These are phyloP conservation scores for Galerucella pusilla DNA, from an alignment of 2,888 invertebrate genomes.

Conservation along the genomic window DNA sequence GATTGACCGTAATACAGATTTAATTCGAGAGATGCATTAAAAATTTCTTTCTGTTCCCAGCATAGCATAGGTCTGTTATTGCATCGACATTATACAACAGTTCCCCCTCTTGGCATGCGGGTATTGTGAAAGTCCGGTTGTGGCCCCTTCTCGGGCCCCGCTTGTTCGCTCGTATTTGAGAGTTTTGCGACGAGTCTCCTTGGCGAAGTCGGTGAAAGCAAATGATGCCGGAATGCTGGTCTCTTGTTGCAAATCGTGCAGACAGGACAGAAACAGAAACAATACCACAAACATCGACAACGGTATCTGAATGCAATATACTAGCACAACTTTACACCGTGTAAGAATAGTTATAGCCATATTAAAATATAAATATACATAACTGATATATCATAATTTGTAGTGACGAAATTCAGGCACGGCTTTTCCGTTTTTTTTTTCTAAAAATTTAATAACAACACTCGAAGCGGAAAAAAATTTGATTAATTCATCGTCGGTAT, in stretches of 20 bases:
- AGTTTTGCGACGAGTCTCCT: conserved; percentile 62
- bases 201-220: conserved; percentile 65
- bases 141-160: conserved; percentile 63
- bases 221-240: conserved; percentile 58
- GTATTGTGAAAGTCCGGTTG: conserved; percentile 65
- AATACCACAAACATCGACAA: conserved; percentile 27
- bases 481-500: conserved; percentile 44
- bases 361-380: conserved; percentile 54
- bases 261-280: conserved; percentile 8
- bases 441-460: conserved; percentile 47
- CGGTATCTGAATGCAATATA: conserved; percentile 54
- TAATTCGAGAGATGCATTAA: conserved; percentile 52
- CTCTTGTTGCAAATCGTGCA: conserved; percentile 44
- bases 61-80: conserved; percentile 59
- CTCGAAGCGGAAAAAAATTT: conserved; percentile 45
- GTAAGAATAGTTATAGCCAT: conserved; percentile 40
- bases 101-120: conserved; percentile 58
- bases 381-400: background rate
- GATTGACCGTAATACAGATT: conserved; percentile 46
- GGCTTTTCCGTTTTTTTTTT: conserved; percentile 23
- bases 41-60: conserved; percentile 51
- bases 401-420: conserved; percentile 49
- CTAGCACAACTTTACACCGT: conserved; percentile 46
- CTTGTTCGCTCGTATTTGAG: conserved; percentile 55
- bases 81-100: conserved; percentile 65